Evolutionary conservation across 2,113 vertebrate genomes (phyloP), one percentile per base, ranked within the genome.

Genomic region (Pungitius pungitius): DNA sequence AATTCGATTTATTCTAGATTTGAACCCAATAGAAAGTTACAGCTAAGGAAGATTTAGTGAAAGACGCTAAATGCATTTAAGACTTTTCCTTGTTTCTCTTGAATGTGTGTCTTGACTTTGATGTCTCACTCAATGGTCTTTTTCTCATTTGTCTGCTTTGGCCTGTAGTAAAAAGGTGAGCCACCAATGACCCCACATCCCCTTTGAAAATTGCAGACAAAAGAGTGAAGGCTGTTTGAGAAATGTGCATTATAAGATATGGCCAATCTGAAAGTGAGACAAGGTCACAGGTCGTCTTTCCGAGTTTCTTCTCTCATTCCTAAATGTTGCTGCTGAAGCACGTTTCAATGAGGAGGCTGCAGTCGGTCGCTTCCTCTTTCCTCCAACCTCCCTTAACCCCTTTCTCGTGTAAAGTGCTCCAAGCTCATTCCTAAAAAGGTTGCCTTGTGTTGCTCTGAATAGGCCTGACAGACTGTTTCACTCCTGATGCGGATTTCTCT

Each of bases 341-440:
- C 40, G 42, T 62, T 58, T 69, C 18, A 69, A 60, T 74, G 35
- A 79, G 80, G 49, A 65, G 64, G 11, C 40, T 47, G 45, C 75
- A 75, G 64, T 62, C 64, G 67, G 64, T 62, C 64, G 67, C 43
- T 62, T 76, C 55, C 45, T 42, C 17, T 51, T 68, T 52, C 43
- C 65, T 65, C 61, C 43, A 61, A 17, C 69, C 45, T 73, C 60
- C 42, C 71, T 67, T 81, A 45, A 84, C 75, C 77, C 60, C 24
- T 54, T 42, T 80, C 43, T 77, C 57, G 51, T 52, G 14, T 62
- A 24, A 64, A 77, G 47, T 33, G 51, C 64, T 84, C 65, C 69
- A 37, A 78, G 30, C 39, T 43, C 49, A 42, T 80, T 73, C 77
- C 84, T 80, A 52, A 77, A 62, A 75, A 45, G 13, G 11, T 78